Evolutionary conservation across 2,113 vertebrate species (phyloP).

Genomic region (Elaphurus davidianus): DNA sequence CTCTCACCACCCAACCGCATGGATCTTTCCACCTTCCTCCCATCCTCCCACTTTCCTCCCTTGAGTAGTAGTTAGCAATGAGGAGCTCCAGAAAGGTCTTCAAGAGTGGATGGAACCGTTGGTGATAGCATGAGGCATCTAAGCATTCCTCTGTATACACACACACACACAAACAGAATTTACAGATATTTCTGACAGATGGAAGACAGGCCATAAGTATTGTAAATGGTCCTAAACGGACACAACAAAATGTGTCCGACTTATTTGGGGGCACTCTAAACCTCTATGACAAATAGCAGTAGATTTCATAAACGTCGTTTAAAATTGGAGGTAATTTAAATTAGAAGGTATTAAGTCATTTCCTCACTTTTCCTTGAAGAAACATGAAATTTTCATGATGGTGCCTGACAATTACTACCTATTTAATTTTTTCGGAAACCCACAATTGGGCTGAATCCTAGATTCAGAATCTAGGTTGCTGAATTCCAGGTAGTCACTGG

Average conservation of each 20-base stretch:
- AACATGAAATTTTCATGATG: background rate
- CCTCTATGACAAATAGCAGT: background rate
- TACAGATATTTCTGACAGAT: background rate
- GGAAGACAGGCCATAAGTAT: background rate
- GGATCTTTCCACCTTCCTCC: background rate
- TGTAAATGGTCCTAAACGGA: background rate
- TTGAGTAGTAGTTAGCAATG: background rate
- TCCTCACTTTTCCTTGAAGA: constrained; percentile 14
- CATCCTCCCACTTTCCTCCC: background rate
- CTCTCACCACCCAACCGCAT: background rate
- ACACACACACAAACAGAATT: background rate
- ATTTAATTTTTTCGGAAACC: background rate
- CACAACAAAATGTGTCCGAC: background rate
- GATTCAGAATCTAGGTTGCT: background rate
- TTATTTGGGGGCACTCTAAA: background rate
- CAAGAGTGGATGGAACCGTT: background rate
- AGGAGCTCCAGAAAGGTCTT: background rate
- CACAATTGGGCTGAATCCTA: background rate
- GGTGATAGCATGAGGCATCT: too few species aligned
- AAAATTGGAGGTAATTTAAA: background rate
- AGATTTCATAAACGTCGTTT: background rate
- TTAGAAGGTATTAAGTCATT: constrained; percentile 6
- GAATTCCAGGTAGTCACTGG: background rate
- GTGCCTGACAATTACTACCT: background rate
- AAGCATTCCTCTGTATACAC: background rate